Conservation (phyloP, 2,888 invertebrate species). For the Perithous albicinctus region DNA sequence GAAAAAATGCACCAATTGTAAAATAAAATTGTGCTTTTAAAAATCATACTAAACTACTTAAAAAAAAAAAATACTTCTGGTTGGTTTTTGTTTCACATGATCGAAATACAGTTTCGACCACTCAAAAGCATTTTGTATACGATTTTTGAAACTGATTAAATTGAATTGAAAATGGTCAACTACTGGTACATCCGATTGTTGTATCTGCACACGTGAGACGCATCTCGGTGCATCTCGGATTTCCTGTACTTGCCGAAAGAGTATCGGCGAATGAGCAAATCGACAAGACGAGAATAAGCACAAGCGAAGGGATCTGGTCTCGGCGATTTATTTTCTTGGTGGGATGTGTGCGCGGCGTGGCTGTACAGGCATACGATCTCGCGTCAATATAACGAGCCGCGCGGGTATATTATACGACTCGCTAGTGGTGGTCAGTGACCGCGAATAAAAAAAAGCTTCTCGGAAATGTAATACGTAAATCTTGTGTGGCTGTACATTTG, state of each 20-base stretch:
- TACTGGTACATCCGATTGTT: background rate
- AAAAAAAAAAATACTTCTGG: too few relatives aligned
- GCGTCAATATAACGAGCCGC: conserved; percentile 39
- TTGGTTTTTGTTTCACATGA: too few relatives aligned
- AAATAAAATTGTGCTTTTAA: too few relatives aligned
- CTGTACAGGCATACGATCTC: background rate
- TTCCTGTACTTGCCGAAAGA: background rate
- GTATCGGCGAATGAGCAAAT: conserved; percentile 12
- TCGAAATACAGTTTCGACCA: too few relatives aligned
- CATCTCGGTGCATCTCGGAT: background rate
- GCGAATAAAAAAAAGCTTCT: conserved; percentile 42
- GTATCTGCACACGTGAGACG: background rate
- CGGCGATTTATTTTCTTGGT: conserved; percentile 37
- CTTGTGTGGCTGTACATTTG: background rate
- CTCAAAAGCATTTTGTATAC: too few relatives aligned
- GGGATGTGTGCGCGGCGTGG: background rate
- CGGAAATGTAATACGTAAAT: conserved; percentile 36
- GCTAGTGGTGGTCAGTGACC: conserved; percentile 49
- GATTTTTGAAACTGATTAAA: too few relatives aligned
- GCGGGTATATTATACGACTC: conserved; percentile 34
- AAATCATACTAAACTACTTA: too few relatives aligned
- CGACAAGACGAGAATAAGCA: conserved; percentile 27
- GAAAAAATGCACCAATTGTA: too few relatives aligned
- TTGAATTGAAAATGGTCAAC: background rate
- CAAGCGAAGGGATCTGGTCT: conserved; percentile 24